These are phyloP conservation scores for Euwallacea similis DNA, from an alignment of 1,140 invertebrate species.

Conservation along the genomic window DNA sequence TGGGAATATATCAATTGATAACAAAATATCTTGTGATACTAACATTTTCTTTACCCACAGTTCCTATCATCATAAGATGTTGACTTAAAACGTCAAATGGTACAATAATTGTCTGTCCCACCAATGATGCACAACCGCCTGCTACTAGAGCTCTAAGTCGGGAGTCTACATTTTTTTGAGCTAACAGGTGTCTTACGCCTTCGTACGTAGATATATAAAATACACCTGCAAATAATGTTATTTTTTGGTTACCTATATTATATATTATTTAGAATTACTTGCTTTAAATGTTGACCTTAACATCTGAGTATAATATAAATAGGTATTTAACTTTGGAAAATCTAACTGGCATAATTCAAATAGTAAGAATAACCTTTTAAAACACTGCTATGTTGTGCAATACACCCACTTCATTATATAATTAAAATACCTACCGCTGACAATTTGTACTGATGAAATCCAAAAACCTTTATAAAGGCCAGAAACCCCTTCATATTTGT, in stretches of 20 bases:
- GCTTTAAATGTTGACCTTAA: too few relatives aligned
- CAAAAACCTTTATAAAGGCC: slow-evolving; percentile 96
- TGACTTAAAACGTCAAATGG: slow-evolving; percentile 96
- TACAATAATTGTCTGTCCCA: slow-evolving; percentile 94
- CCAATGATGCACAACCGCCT: slow-evolving; percentile 86
- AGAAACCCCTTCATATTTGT: slow-evolving; percentile 79
- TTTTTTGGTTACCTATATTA: too few relatives aligned
- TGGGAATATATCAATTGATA: neutral
- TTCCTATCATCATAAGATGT: slow-evolving; percentile 92
- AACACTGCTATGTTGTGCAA: too few relatives aligned
- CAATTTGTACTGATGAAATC: slow-evolving; percentile 81
- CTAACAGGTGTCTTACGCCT: slow-evolving; percentile 80
- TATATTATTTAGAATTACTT: too few relatives aligned
- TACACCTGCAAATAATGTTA: slow-evolving; percentile 60
- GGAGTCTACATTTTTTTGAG: slow-evolving; percentile 64
- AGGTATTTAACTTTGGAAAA: too few relatives aligned
- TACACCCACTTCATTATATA: too few relatives aligned
- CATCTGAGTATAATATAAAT: neutral
- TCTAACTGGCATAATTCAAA: too few relatives aligned
- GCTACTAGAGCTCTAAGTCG: slow-evolving; percentile 73
- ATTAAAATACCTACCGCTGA: slow-evolving; percentile 50
- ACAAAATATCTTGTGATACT: neutral
- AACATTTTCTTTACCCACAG: slow-evolving; percentile 43
- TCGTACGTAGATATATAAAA: slow-evolving; percentile 97
- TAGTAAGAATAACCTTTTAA: too few relatives aligned